Evolutionary conservation across 2,888 invertebrate species (phyloP).

Genomic region (Conops quadrifasciatus): DNA sequence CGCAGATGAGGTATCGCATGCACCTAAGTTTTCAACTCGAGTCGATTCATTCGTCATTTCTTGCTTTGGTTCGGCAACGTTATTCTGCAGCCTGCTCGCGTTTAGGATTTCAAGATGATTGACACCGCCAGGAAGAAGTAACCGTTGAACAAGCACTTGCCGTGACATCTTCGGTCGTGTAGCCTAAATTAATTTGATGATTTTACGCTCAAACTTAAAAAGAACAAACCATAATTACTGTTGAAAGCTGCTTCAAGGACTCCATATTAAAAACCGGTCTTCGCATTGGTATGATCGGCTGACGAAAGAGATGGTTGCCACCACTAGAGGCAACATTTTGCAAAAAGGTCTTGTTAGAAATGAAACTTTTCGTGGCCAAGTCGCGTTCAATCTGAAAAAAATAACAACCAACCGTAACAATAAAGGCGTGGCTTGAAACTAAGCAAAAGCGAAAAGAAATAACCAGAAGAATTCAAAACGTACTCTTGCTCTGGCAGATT

Average conservation of each 20-base stretch:
- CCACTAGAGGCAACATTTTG: slow-evolving; percentile 30
- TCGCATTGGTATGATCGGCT: slow-evolving; percentile 57
- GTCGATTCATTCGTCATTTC: slow-evolving; percentile 30
- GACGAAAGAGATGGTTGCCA: slow-evolving; percentile 49
- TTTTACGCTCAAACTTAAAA: background rate
- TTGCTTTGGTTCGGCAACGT: slow-evolving; percentile 43
- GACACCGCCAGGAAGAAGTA: slow-evolving; percentile 72
- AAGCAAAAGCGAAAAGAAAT: background rate
- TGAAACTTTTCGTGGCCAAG: slow-evolving; percentile 50
- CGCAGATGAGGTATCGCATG: background rate
- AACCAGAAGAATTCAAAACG: slow-evolving; percentile 26
- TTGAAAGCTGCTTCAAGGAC: slow-evolving; percentile 55
- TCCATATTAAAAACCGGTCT: slow-evolving; percentile 57
- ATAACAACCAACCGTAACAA: no score
- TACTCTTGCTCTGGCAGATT: slow-evolving; percentile 52
- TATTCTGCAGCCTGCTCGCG: slow-evolving; percentile 52
- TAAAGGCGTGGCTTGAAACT: background rate
- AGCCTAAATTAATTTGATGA: slow-evolving; percentile 46
- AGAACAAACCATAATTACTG: slow-evolving; percentile 46
- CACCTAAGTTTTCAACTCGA: slow-evolving; percentile 31
- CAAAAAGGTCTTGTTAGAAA: slow-evolving; percentile 53
- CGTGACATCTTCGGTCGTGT: slow-evolving; percentile 58
- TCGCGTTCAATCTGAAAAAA: slow-evolving; percentile 50
- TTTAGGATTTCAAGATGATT: slow-evolving; percentile 55
- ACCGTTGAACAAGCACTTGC: slow-evolving; percentile 79